Percentiles rank a stretch among this genome's conserved stretches.
Conservation (phyloP, 2,113 vertebrate genomes). For the Sorex araneus region DNA sequence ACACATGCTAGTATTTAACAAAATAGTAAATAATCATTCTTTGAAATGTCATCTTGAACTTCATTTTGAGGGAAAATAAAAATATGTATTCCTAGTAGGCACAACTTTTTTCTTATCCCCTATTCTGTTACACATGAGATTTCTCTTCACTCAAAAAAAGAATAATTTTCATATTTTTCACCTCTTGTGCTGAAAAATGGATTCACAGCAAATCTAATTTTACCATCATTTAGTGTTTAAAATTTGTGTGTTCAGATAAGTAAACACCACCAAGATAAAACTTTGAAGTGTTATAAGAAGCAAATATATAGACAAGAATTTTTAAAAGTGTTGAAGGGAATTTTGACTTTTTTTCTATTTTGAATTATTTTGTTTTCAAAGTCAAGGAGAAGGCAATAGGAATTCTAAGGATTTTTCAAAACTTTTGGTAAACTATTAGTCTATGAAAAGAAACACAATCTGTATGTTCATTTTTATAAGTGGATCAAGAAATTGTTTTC, state of each 20-base stretch:
- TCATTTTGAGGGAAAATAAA: constrained; percentile 84
- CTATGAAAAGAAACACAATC: neutral
- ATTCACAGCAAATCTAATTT: constrained; percentile 61
- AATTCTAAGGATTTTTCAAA: neutral
- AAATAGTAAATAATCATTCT: constrained; percentile 91
- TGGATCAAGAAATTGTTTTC: constrained; percentile 15
- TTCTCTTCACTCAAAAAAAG: constrained; percentile 59
- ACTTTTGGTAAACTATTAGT: neutral
- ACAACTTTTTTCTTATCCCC: constrained; percentile 66
- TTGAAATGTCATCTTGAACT: constrained; percentile 88
- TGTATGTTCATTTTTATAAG: neutral
- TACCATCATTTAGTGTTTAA: constrained; percentile 50
- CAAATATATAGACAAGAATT: neutral
- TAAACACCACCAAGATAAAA: constrained; percentile 18
- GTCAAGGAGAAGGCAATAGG: neutral
- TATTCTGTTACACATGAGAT: constrained; percentile 79
- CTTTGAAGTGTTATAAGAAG: constrained; percentile 61
- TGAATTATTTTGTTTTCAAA: constrained; percentile 44
- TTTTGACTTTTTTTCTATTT: constrained; percentile 62
- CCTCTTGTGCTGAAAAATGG: neutral
- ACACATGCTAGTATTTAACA: constrained; percentile 86
- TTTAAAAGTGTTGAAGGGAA: neutral
- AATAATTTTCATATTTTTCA: constrained; percentile 68
- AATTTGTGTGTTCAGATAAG: constrained; percentile 60
- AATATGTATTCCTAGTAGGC: constrained; percentile 73